Percentiles rank a stretch among this genome's conserved stretches.
Conservation (phyloP, 2,797 vertebrate genomes). For the Periparus ater region DNA sequence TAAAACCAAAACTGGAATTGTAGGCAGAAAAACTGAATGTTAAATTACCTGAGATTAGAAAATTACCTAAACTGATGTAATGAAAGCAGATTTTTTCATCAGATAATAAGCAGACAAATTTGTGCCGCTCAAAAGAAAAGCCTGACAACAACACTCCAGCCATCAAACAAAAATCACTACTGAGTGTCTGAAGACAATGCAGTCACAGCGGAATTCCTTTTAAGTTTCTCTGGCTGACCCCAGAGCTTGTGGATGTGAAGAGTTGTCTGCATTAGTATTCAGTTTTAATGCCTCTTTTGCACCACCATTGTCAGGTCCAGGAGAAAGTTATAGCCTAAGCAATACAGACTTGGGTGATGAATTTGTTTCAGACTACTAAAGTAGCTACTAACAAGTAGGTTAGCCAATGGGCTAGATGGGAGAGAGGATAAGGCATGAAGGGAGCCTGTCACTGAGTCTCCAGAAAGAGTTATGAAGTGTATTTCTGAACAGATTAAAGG, state of each 20-base stretch:
- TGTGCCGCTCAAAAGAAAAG: background rate
- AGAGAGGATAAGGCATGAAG: fast-evolving
- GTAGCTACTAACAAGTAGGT: background rate
- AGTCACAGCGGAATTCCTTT: background rate
- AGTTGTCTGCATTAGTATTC: background rate
- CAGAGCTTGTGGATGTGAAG: background rate
- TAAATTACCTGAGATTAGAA: background rate
- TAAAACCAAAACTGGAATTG: background rate
- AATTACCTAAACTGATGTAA: background rate
- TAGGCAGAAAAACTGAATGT: background rate
- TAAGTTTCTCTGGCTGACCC: background rate
- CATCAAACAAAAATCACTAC: background rate
- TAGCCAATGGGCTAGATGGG: background rate
- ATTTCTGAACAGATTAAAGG: background rate
- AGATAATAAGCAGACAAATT: background rate
- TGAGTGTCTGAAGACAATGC: background rate
- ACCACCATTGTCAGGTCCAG: background rate
- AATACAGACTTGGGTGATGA: background rate
- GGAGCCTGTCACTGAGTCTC: background rate
- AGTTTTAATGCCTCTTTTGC: background rate
- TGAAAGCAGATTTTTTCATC: background rate
- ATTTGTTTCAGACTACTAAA: background rate
- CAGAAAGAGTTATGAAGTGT: background rate
- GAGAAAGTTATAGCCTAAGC: background rate
- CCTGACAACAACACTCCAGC: background rate